Evolutionary conservation across 2,797 vertebrate species (phyloP).

Genomic region (Microtus agrestis): DNA sequence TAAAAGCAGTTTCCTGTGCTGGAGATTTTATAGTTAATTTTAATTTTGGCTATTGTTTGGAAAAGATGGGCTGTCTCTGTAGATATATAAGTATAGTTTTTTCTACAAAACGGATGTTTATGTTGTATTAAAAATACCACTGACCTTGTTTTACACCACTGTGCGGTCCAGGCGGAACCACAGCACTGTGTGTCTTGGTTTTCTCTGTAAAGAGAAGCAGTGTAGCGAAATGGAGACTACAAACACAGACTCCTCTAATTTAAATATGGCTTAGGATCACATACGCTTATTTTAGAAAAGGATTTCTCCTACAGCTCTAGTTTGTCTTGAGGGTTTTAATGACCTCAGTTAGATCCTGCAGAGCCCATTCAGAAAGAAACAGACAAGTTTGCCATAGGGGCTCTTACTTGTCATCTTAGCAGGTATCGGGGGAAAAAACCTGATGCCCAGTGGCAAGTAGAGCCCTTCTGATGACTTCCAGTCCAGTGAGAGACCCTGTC

Average conservation of each 20-base stretch:
- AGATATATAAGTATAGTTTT: slow-evolving; percentile 94
- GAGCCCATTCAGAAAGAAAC: not conserved
- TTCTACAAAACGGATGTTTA: slow-evolving; percentile 94
- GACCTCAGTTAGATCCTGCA: not conserved
- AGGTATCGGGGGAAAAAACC: not conserved
- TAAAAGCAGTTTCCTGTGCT: slow-evolving; percentile 89
- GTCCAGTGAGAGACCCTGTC: not conserved
- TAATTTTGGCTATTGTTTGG: slow-evolving; percentile 91
- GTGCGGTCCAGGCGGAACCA: not conserved
- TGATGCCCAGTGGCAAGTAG: not conserved
- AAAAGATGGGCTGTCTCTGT: slow-evolving; percentile 92
- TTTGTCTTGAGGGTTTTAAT: slow-evolving; percentile 53
- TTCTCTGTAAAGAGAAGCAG: not conserved
- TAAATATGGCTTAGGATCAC: slow-evolving; percentile 32
- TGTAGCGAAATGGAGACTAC: slow-evolving; percentile 32
- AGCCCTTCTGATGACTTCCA: not conserved
- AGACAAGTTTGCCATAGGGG: not conserved
- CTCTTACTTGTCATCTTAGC: not conserved
- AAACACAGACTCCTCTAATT: not conserved
- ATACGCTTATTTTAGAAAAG: slow-evolving; percentile 51
- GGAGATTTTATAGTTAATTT: slow-evolving; percentile 91
- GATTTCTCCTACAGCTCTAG: not conserved
- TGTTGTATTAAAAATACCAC: slow-evolving; percentile 98
- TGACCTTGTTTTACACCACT: slow-evolving; percentile 95
- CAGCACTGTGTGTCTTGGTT: not conserved